Evolutionary conservation across 2,797 vertebrate species (phyloP).

Genomic region (Petrocephalus sullivani): DNA sequence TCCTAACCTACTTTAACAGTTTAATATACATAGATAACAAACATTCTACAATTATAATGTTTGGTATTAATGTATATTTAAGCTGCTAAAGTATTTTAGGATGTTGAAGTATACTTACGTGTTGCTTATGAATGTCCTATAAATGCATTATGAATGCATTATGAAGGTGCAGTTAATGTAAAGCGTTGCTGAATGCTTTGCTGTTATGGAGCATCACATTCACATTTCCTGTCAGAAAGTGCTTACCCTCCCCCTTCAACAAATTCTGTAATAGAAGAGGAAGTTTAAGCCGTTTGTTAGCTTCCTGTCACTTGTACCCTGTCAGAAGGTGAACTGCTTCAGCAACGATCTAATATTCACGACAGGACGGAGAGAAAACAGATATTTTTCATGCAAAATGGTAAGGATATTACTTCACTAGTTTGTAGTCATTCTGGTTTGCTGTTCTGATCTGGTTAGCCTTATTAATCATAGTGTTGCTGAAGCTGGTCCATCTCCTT

Average conservation of each 20-base stretch:
- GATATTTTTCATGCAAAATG: slow-evolving; percentile 45
- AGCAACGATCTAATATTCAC: slow-evolving; percentile 23
- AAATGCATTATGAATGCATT: neutral
- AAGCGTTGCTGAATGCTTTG: neutral
- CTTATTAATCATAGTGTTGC: neutral
- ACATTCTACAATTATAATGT: neutral
- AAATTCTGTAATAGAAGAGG: slow-evolving; percentile 30
- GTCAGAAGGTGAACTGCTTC: slow-evolving; percentile 31
- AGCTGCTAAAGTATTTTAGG: neutral
- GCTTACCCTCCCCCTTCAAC: slow-evolving; percentile 25
- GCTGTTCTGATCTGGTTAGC: slow-evolving; percentile 12
- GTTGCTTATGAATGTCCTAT: neutral
- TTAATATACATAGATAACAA: neutral
- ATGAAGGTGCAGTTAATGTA: neutral
- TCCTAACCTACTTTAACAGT: neutral
- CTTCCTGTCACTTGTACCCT: slow-evolving; percentile 40
- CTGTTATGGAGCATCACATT: neutral
- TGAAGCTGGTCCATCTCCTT: slow-evolving; percentile 13
- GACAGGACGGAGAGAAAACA: slow-evolving; percentile 29
- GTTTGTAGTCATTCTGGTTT: slow-evolving; percentile 18
- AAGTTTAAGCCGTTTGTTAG: slow-evolving; percentile 23
- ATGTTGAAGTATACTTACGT: neutral
- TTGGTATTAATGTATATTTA: neutral
- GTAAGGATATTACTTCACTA: slow-evolving; percentile 47
- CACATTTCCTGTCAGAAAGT: slow-evolving; percentile 15